A percentile compares a stretch with the other conserved stretches of the same genome.
phyloP scores from a whole-genome alignment of 1,140 invertebrate genomes.

The roundworm (Caenorhabditis elegans) region DNA sequence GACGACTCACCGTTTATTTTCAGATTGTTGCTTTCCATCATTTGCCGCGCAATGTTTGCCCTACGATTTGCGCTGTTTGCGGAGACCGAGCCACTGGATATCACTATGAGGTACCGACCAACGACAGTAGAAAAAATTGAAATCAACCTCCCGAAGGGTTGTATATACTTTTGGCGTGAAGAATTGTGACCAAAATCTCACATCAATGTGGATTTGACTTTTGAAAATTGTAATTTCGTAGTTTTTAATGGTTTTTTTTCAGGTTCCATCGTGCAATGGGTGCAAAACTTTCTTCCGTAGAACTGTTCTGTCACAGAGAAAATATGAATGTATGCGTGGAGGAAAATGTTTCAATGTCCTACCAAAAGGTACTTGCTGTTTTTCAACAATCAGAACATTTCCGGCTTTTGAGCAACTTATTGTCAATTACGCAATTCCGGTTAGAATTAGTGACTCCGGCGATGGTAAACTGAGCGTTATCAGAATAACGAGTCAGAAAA shows the following conservation, averaged over 20 bases:
- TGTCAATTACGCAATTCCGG: constrained; percentile 12
- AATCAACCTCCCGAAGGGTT: not conserved
- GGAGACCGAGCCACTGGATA: constrained; percentile 41
- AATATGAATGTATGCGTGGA: constrained; percentile 40
- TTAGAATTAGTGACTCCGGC: not conserved
- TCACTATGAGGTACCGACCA: constrained; percentile 34
- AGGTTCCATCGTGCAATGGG: constrained; percentile 48
- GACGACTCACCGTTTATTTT: too few relatives aligned
- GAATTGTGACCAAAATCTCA: not conserved
- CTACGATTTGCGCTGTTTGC: constrained; percentile 36
- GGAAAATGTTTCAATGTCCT: constrained; percentile 40
- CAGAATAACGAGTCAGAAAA: not conserved
- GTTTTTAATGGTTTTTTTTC: not conserved
- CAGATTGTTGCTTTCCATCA: constrained; percentile 31
- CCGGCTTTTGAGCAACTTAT: not conserved
- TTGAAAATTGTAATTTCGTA: not conserved
- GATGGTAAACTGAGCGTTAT: not conserved
- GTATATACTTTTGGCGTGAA: too few relatives aligned
- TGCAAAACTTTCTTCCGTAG: constrained; percentile 49
- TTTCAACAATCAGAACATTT: not conserved
- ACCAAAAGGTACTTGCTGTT: constrained; percentile 19
- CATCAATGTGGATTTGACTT: not conserved
- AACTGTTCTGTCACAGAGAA: constrained; percentile 41
- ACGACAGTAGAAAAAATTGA: not conserved
- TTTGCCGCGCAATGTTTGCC: constrained; percentile 36